Conservation (phyloP, 2,888 invertebrate species). For the Eupeodes latifasciatus region DNA sequence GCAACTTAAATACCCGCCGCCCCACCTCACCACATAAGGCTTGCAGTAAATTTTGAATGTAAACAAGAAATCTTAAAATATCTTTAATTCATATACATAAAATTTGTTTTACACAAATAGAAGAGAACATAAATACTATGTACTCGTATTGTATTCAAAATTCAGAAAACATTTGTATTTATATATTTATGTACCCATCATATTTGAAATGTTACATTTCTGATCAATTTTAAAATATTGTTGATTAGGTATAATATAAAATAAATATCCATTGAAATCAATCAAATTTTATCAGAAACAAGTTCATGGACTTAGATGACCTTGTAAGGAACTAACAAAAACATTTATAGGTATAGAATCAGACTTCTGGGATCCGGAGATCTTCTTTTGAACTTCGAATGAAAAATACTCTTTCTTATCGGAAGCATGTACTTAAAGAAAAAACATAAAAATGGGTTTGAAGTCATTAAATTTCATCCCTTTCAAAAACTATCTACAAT, state of each 20-base stretch:
- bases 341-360: background rate
- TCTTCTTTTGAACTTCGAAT: background rate
- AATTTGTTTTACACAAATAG: background rate
- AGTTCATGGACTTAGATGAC: background rate
- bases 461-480: background rate
- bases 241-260: background rate
- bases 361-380: background rate
- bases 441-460: slow-evolving; percentile 26
- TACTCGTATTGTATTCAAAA: background rate
- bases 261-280: background rate
- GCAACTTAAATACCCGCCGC: background rate
- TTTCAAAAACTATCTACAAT: background rate
- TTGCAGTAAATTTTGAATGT: background rate
- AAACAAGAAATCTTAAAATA: slow-evolving; percentile 4
- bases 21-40: background rate
- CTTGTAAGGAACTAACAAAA: background rate
- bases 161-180: background rate
- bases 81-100: background rate
- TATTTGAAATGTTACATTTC: background rate
- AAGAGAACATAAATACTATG: background rate
- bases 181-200: too few relatives aligned
- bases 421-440: background rate
- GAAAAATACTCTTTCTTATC: background rate
- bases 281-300: background rate
- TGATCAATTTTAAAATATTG: background rate